These are phyloP conservation scores for Pachycephala philippinensis DNA, from an alignment of 2,113 vertebrate genomes.

Conservation along the genomic window DNA sequence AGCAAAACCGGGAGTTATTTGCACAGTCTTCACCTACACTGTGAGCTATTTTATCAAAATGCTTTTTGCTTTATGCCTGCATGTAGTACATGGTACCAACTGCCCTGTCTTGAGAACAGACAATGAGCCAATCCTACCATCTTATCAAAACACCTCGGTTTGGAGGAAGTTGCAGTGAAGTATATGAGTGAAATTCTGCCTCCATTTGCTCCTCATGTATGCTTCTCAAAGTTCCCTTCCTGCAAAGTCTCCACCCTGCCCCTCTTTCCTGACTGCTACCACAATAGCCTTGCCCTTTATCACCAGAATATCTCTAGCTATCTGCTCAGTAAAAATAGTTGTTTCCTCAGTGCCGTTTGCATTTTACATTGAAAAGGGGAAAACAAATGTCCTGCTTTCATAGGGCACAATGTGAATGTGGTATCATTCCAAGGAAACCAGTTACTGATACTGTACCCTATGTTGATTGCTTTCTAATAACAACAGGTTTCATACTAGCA, in stretches of 20 bases:
- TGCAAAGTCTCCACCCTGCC: conserved; percentile 9
- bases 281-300: conserved; percentile 19
- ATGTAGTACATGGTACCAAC: not conserved
- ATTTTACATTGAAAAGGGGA: not conserved
- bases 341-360: not conserved
- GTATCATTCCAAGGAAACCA: not conserved
- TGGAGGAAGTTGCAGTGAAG: not conserved
- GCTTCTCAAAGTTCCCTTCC: not conserved
- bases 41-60: not conserved
- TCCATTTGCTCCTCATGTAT: not conserved
- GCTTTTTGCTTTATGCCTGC: not conserved
- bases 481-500: not conserved
- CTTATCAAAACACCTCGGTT: not conserved
- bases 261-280: conserved; percentile 2
- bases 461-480: not conserved
- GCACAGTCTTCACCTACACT: not conserved
- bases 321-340: conserved; percentile 11
- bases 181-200: not conserved
- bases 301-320: conserved; percentile 1
- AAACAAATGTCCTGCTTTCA: not conserved
- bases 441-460: not conserved
- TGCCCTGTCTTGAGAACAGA: not conserved
- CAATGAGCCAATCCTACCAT: not conserved
- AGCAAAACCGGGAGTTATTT: not conserved
- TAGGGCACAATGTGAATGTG: not conserved